Percentiles rank a stretch among this genome's conserved stretches.
These are phyloP conservation scores for Platysteira castanea DNA, from an alignment of 2,113 vertebrate genomes.

Conservation along the genomic window DNA sequence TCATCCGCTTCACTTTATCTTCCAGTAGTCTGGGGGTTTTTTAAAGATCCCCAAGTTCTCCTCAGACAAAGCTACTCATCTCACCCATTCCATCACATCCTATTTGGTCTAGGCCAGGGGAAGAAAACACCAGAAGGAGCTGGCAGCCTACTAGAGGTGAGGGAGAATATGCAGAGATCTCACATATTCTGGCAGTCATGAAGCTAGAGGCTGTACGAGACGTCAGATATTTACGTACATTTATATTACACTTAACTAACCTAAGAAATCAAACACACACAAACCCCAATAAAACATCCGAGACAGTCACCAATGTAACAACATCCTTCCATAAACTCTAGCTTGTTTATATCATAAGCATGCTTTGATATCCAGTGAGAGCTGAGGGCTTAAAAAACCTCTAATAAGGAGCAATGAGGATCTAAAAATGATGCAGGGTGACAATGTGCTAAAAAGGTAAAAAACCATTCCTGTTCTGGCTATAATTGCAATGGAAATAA, in stretches of 20 bases:
- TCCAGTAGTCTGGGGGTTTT: not conserved
- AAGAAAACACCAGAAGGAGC: not conserved
- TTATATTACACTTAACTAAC: not conserved
- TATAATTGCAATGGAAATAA: conserved; percentile 6
- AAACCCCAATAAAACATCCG: not conserved
- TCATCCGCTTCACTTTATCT: not conserved
- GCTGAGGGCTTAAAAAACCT: not conserved
- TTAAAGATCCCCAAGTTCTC: not conserved
- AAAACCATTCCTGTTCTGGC: not conserved
- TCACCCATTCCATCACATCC: not conserved
- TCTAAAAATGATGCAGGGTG: conserved; percentile 1
- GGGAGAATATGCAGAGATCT: not conserved
- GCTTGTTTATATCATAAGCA: not conserved
- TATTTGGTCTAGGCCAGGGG: not conserved
- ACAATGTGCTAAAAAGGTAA: conserved; percentile 10
- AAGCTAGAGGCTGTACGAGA: not conserved
- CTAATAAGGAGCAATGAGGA: conserved; percentile 18
- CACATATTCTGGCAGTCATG: not conserved
- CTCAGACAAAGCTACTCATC: not conserved
- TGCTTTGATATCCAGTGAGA: not conserved
- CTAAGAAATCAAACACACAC: not conserved
- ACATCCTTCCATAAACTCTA: not conserved
- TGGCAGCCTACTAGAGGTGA: not conserved
- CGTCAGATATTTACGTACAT: not conserved
- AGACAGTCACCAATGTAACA: not conserved